Base-by-base conservation (phyloP, 2,797 vertebrate genomes). In the Malurus leucopterus region DNA sequence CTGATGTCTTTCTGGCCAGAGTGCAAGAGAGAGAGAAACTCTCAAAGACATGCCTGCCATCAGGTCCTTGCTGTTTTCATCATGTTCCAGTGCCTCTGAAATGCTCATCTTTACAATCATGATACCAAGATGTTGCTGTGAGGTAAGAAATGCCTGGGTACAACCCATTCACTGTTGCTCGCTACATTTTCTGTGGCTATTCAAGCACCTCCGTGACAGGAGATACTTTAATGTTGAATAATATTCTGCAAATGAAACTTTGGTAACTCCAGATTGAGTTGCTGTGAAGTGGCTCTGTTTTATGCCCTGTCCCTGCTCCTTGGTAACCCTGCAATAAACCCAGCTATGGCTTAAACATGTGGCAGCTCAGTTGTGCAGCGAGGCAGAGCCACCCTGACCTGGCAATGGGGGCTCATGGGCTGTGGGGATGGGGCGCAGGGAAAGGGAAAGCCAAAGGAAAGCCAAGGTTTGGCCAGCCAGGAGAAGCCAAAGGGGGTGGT, bases 401-500 rank as follows among this genome's bases (percentile, higher is more conserved):
- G 1, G 15, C 32, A 13, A 6, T 13, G 12, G 30, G 54, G 3
- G 20, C 10, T 36, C 3, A 0, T 3, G 40, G 24, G 9, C 36
- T 1, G 0, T 8, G 65, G 36, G 47, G 24, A 62, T 16, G 51
- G 63, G 62, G 59, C 27, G 8, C 14, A 36, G 44, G 8, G 16
- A 19, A 27, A 50, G 41, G 40, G 57, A 38, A 59, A 41, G 10
- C 32, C 10, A 13, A 53, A 72, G n/a, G 36, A 36, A 36, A 36
- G 36, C 36, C 12, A 0, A 4, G 4, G 10, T 27, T 61, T 36
- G 43, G 34, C 20, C 6, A 6, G 41, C 12, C 8, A 21, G 40
- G 34, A 12, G 65, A 26, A 32, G 5, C 2, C 8, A 30, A 20
- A 5, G 11, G 1, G 26, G 9, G 13, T 0, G 0, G 8, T 0